A percentile compares a stretch with the other conserved stretches of the same genome.
phyloP scores from a whole-genome alignment of 2,888 invertebrate genomes.

The Epiblema foenella region DNA sequence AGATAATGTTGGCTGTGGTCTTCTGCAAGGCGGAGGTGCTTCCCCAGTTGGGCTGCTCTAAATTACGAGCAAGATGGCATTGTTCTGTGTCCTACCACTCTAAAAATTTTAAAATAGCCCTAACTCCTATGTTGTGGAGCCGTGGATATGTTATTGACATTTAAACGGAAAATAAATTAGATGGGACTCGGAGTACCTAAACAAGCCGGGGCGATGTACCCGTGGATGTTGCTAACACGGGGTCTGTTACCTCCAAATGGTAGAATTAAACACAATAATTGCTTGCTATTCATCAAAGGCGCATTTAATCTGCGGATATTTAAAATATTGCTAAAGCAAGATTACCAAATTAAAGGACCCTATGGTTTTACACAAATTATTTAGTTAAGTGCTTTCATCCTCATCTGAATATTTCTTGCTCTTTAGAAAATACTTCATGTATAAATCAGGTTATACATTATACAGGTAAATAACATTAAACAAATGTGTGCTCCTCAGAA shows the following conservation, averaged over 20 bases:
- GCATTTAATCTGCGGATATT: background rate
- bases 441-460: too few relatives aligned
- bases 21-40: too few relatives aligned
- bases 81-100: too few relatives aligned
- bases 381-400: background rate
- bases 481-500: too few relatives aligned
- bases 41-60: too few relatives aligned
- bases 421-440: background rate
- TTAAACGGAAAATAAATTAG: conserved; percentile 27
- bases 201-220: conserved; percentile 32
- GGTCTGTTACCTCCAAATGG: conserved; percentile 33
- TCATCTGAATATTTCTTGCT: background rate
- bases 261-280: conserved; percentile 34
- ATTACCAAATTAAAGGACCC: background rate
- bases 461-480: too few relatives aligned
- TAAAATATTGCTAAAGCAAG: background rate
- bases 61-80: too few relatives aligned
- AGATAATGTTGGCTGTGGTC: too few relatives aligned
- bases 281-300: conserved; percentile 32
- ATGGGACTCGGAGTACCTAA: conserved; percentile 7
- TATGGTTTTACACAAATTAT: background rate
- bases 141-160: conserved; percentile 32
- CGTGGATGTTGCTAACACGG: conserved; percentile 28
- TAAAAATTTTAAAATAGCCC: conserved; percentile 1
- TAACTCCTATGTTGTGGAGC: conserved; percentile 7